phyloP scores from a whole-genome alignment of 2,797 vertebrate genomes.

The Trachops cirrhosus region DNA sequence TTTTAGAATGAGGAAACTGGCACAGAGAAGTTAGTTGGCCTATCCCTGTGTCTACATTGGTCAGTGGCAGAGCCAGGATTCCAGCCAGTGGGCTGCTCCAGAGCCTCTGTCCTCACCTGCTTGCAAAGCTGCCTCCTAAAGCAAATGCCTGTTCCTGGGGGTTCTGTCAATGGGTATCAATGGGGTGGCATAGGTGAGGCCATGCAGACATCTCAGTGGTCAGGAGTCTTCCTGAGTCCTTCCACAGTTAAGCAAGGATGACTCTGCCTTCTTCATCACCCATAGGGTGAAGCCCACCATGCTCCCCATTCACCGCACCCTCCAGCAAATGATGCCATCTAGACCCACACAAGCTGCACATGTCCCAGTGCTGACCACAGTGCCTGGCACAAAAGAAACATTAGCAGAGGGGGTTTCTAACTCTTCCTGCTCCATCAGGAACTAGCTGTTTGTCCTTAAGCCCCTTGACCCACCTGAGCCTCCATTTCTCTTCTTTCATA shows the following conservation, averaged over 20 bases:
- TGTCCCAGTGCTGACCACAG: background rate
- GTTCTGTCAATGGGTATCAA: background rate
- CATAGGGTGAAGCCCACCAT: background rate
- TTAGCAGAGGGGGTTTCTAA: background rate
- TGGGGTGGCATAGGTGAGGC: background rate
- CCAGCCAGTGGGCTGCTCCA: background rate
- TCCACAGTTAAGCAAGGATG: background rate
- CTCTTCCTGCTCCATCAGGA: background rate
- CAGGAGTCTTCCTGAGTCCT: background rate
- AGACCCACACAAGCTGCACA: too few species aligned
- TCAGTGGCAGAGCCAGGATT: background rate
- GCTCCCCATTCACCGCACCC: background rate
- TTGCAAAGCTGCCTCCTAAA: background rate
- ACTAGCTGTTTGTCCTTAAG: background rate
- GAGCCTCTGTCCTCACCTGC: rapidly evolving
- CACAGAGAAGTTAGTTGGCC: background rate
- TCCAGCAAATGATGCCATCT: background rate
- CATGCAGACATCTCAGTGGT: background rate
- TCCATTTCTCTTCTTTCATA: background rate
- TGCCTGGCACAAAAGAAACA: background rate
- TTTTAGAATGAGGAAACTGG: background rate
- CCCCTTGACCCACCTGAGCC: background rate
- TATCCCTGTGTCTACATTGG: background rate
- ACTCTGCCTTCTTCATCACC: background rate
- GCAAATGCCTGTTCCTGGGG: too few species aligned